Conservation (phyloP, 2,797 vertebrate genomes). For the Numenius phaeopus region DNA sequence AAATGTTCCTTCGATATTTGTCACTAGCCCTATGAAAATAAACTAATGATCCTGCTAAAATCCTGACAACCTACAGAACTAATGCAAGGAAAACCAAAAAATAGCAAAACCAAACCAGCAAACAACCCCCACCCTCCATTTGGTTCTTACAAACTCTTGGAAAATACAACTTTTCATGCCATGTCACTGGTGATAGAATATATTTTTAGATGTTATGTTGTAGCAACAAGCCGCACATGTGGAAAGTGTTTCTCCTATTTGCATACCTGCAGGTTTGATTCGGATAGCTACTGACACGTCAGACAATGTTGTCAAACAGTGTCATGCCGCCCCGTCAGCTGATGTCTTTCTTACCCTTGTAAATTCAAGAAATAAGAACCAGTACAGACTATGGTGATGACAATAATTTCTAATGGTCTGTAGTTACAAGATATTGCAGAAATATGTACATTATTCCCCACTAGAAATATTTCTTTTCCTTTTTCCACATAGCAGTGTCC, state of each 20-base stretch:
- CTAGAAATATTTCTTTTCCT: background rate
- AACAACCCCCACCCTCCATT: accelerated
- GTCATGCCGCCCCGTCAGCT: background rate
- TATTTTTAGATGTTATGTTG: slow-evolving; percentile 35
- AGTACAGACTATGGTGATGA: background rate
- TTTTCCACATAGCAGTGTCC: background rate
- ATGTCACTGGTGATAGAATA: slow-evolving; percentile 32
- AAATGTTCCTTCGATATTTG: background rate
- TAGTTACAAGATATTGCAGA: slow-evolving; percentile 30
- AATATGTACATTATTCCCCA: background rate
- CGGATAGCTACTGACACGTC: slow-evolving; percentile 21
- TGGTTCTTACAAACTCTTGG: slow-evolving; percentile 14
- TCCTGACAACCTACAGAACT: background rate
- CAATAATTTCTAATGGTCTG: slow-evolving; percentile 60
- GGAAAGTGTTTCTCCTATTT: slow-evolving; percentile 1
- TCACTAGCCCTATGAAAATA: background rate
- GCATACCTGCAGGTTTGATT: background rate
- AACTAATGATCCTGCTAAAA: background rate
- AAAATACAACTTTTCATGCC: slow-evolving; percentile 51
- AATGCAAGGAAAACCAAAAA: background rate
- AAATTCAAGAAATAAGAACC: slow-evolving; percentile 49
- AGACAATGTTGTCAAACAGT: background rate
- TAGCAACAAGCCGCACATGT: slow-evolving; percentile 1
- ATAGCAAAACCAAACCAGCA: background rate
- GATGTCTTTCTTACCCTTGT: background rate